Evolutionary conservation across 2,888 invertebrate genomes (phyloP).

Genomic region (Melipona bicolor): DNA sequence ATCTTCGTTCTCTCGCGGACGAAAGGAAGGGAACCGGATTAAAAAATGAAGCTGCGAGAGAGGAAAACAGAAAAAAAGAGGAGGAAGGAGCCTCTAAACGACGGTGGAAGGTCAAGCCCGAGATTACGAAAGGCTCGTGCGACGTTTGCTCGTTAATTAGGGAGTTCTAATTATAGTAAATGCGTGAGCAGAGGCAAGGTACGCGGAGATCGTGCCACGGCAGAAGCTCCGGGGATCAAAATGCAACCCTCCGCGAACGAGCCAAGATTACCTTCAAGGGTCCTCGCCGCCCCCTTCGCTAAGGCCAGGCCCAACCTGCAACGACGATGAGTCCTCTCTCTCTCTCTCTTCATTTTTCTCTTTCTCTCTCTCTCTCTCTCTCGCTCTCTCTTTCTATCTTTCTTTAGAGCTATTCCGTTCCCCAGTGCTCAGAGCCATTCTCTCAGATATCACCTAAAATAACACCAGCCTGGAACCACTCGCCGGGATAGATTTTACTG

Average conservation of each 20-base stretch:
- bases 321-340: constrained; percentile 30
- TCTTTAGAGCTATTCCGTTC: constrained; percentile 28
- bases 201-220: constrained; percentile 80
- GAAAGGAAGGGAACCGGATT: constrained; percentile 46
- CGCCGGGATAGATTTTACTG: constrained; percentile 68
- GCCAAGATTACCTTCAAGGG: constrained; percentile 81
- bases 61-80: background rate
- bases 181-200: constrained; percentile 71
- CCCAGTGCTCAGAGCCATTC: constrained; percentile 49
- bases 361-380: constrained; percentile 27
- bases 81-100: constrained; percentile 49
- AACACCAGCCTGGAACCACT: constrained; percentile 71
- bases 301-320: constrained; percentile 68
- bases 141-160: constrained; percentile 78
- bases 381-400: constrained; percentile 39
- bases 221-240: constrained; percentile 82
- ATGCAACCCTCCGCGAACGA: constrained; percentile 76
- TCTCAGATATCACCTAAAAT: constrained; percentile 80
- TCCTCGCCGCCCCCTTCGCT: constrained; percentile 70
- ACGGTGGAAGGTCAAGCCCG: constrained; percentile 72
- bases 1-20: constrained; percentile 22
- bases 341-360: constrained; percentile 7
- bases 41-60: constrained; percentile 47
- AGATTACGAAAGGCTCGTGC: constrained; percentile 70
- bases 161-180: constrained; percentile 80